Evolutionary conservation across 1,140 invertebrate species (phyloP).

Genomic region (Heterodera carotae): DNA sequence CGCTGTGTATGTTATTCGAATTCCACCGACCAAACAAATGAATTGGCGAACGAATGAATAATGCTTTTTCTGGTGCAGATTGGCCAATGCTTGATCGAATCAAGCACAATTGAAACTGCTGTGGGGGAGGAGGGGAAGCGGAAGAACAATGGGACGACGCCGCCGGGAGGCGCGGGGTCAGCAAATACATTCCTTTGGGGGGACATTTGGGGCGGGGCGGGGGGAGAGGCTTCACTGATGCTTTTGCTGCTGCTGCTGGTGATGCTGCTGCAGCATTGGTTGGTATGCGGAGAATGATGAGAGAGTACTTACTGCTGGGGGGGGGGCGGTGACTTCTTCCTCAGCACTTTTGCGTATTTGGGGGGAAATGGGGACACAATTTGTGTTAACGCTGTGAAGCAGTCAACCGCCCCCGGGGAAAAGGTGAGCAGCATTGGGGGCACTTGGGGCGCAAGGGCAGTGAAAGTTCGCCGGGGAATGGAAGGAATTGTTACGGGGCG

Average conservation of each 20-base stretch:
- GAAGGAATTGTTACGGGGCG: no score
- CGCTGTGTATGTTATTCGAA: not conserved
- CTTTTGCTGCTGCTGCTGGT: no score
- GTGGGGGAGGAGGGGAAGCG: not conserved
- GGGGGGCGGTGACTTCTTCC: not conserved
- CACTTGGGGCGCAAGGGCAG: no score
- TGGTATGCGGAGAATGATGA: not conserved
- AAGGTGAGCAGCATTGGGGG: no score
- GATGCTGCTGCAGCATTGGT: no score
- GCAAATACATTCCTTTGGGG: no score
- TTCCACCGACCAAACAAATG: not conserved
- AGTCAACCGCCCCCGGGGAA: no score
- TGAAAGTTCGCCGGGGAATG: not conserved
- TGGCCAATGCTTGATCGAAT: conserved; percentile 1
- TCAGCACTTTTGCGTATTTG: not conserved
- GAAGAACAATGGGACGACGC: not conserved
- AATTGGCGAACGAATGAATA: not conserved
- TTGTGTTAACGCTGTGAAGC: no score
- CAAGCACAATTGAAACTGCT: conserved; percentile 4
- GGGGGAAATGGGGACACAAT: not conserved
- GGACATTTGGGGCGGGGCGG: no score
- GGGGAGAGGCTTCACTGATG: no score
- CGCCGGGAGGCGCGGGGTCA: no score
- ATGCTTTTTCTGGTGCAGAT: not conserved
- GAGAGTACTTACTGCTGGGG: not conserved